A percentile compares a stretch with the other conserved stretches of the same genome.
Evolutionary conservation across 2,888 invertebrate species (phyloP).

Genomic region (Phoenoteleia sp.): DNA sequence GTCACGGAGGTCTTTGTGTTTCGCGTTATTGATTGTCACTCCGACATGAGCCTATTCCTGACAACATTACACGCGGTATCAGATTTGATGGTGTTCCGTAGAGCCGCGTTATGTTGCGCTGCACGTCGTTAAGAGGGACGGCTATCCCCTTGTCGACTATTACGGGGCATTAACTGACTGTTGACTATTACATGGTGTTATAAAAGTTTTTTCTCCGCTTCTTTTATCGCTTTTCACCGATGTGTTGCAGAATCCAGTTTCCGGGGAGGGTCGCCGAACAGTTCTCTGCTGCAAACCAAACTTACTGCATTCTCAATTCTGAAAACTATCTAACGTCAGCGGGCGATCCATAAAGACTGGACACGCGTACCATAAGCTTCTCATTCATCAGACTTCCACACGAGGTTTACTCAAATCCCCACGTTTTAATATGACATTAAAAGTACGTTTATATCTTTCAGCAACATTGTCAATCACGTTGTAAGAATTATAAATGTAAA

Average conservation of each 20-base stretch:
- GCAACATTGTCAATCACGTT: conserved; percentile 2
- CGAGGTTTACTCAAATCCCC: conserved; percentile 27
- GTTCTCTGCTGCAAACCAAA: background rate
- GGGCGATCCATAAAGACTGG: conserved; percentile 33
- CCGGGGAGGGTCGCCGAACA: conserved; percentile 8
- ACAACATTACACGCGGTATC: conserved; percentile 75
- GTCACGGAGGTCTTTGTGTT: background rate
- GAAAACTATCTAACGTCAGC: conserved; percentile 28
- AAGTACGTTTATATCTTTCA: conserved; percentile 41
- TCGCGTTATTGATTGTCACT: conserved; percentile 52
- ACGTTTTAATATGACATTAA: conserved; percentile 39
- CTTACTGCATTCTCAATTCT: background rate
- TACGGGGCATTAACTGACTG: conserved; percentile 82
- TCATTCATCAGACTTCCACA: conserved; percentile 49
- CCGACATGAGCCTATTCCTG: conserved; percentile 51
- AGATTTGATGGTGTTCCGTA: conserved; percentile 83
- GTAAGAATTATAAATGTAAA: background rate
- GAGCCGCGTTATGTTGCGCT: conserved; percentile 79
- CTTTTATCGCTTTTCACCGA: conserved; percentile 6
- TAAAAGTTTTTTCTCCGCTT: conserved; percentile 35
- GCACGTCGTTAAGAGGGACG: conserved; percentile 82
- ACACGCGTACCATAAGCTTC: conserved; percentile 53
- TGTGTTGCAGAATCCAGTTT: background rate
- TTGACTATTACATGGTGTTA: conserved; percentile 76
- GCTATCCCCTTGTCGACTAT: conserved; percentile 79